These are phyloP conservation scores for Rhinatrema bivittatum DNA, from an alignment of 2,797 vertebrate genomes.

Conservation along the genomic window DNA sequence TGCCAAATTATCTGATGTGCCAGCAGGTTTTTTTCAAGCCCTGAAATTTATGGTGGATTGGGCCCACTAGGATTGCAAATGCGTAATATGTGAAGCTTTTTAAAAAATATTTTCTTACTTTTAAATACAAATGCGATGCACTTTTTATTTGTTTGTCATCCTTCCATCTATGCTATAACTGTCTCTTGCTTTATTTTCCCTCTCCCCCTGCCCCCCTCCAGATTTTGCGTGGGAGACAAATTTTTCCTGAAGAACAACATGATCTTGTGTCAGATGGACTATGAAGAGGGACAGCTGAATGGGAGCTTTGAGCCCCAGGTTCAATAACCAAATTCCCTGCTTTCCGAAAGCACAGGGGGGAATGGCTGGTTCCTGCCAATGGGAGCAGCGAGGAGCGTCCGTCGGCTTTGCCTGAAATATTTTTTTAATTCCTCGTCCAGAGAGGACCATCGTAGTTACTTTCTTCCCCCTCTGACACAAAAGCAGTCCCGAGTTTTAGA, in stretches of 20 bases:
- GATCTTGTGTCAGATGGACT: slow-evolving; percentile 99
- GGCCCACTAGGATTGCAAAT: no score
- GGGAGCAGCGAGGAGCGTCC: slow-evolving; percentile 66
- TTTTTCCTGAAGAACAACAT: slow-evolving; percentile 99
- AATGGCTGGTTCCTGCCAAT: slow-evolving; percentile 73
- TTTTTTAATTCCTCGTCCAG: slow-evolving; percentile 83
- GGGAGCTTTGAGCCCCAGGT: slow-evolving; percentile 97
- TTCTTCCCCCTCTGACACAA: slow-evolving; percentile 72
- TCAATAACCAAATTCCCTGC: slow-evolving; percentile 73
- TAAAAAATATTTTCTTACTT: no score
- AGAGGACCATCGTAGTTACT: slow-evolving; percentile 79
- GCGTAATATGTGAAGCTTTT: no score
- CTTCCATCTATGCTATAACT: background rate
- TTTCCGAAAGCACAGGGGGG: slow-evolving; percentile 38
- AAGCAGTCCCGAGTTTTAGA: slow-evolving; percentile 89
- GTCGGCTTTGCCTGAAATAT: slow-evolving; percentile 94
- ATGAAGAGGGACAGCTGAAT: slow-evolving; percentile 98
- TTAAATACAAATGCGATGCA: no score
- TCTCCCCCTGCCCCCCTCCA: slow-evolving; percentile 45
- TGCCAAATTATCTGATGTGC: no score
- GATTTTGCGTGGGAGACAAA: slow-evolving; percentile 98
- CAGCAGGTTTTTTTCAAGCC: no score
- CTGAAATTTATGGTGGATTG: no score
- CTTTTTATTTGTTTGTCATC: no score
- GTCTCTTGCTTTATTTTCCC: background rate